Evolutionary conservation across 2,888 invertebrate species (phyloP).

Genomic region (Hemicrepidius hirtus): DNA sequence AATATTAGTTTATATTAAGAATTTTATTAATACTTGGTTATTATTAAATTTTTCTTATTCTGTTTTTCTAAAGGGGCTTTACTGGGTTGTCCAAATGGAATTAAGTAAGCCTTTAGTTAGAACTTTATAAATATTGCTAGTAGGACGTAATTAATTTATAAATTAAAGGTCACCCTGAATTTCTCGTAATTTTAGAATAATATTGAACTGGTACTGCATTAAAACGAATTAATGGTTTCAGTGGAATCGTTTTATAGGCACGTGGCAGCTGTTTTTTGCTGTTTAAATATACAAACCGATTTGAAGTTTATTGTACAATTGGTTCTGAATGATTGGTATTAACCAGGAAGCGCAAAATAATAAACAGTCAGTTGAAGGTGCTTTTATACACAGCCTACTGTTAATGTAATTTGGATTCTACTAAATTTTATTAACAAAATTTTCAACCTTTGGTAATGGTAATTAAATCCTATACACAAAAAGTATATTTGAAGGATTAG

Average conservation of each 20-base stretch:
- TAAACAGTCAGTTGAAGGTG: background rate
- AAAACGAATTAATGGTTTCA: slow-evolving; percentile 16
- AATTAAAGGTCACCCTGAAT: slow-evolving; percentile 16
- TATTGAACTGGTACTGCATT: background rate
- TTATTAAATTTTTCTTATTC: too few relatives aligned
- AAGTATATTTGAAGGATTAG: too few relatives aligned
- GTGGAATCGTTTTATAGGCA: slow-evolving; percentile 6
- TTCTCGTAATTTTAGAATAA: background rate
- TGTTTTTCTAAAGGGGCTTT: too few relatives aligned
- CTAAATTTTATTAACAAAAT: too few relatives aligned
- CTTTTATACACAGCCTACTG: background rate
- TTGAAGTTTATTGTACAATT: slow-evolving; percentile 5
- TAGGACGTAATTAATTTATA: background rate
- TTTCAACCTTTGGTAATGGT: too few relatives aligned
- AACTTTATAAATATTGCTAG: too few relatives aligned
- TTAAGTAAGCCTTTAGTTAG: too few relatives aligned
- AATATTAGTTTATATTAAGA: too few relatives aligned
- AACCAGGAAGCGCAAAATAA: slow-evolving; percentile 18
- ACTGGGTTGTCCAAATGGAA: too few relatives aligned
- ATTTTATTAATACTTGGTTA: too few relatives aligned
- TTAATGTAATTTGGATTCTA: too few relatives aligned
- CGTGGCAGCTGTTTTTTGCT: slow-evolving; percentile 3
- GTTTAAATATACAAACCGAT: slow-evolving; percentile 5
- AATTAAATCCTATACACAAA: too few relatives aligned
- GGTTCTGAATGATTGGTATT: background rate